These are phyloP conservation scores for Diabrotica undecimpunctata DNA, from an alignment of 1,140 invertebrate species.

Conservation along the genomic window DNA sequence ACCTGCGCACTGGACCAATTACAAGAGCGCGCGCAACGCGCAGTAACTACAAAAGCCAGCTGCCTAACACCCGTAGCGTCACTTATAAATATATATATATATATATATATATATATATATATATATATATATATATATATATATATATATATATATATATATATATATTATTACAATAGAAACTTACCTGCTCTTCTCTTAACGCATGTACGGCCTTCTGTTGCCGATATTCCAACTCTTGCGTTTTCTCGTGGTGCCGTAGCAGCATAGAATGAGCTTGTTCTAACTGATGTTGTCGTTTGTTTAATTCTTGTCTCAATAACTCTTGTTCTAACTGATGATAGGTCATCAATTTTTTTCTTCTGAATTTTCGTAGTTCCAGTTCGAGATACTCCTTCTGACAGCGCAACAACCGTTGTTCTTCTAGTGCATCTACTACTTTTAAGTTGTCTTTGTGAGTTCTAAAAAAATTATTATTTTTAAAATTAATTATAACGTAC, in stretches of 20 bases:
- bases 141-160: too few species aligned
- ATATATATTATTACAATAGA: not conserved
- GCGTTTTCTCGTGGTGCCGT: slow-evolving; percentile 93
- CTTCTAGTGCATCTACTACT: slow-evolving; percentile 86
- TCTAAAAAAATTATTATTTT: slow-evolving; percentile 46
- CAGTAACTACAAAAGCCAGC: too few species aligned
- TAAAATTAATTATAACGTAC: slow-evolving; percentile 7
- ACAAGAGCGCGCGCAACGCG: too few species aligned
- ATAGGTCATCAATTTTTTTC: slow-evolving; percentile 81
- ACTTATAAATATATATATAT: too few species aligned
- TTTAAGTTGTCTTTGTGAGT: slow-evolving; percentile 90
- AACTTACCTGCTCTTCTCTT: slow-evolving; percentile 73
- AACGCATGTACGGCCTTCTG: slow-evolving; percentile 90
- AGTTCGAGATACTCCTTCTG: slow-evolving; percentile 90
- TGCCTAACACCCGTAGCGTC: too few species aligned
- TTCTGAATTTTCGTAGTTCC: slow-evolving; percentile 87
- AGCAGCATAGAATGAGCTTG: slow-evolving; percentile 93
- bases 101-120: too few species aligned
- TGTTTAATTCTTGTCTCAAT: slow-evolving; percentile 90
- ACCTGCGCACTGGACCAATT: too few species aligned
- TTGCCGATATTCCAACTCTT: slow-evolving; percentile 93
- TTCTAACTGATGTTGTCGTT: slow-evolving; percentile 90
- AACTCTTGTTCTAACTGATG: slow-evolving; percentile 90
- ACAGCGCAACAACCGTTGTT: slow-evolving; percentile 77
- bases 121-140: too few species aligned